phyloP scores from a whole-genome alignment of 1,140 invertebrate genomes.

The Leptestheria dahalacensis region DNA sequence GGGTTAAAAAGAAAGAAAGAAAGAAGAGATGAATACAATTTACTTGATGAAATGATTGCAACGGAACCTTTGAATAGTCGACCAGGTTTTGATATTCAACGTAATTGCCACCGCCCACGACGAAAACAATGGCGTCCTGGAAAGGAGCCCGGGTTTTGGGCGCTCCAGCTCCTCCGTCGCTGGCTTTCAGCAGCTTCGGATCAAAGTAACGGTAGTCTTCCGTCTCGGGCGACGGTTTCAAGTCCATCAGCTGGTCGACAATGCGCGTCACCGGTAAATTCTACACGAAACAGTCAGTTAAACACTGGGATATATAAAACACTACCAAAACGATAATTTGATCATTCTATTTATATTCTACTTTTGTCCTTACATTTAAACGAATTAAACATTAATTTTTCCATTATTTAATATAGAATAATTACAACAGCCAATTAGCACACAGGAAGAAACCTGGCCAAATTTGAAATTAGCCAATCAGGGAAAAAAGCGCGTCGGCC shows the following conservation, averaged over 20 bases:
- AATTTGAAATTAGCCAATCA: no score
- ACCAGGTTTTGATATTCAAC: conserved; percentile 98
- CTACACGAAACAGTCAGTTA: conserved; percentile 31
- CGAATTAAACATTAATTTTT: no score
- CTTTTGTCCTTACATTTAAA: no score
- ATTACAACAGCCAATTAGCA: no score
- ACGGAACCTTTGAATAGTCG: conserved; percentile 73
- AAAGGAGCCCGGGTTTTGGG: conserved; percentile 46
- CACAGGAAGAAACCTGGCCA: no score
- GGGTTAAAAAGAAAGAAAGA: conserved; percentile 37
- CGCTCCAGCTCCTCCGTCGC: conserved; percentile 35
- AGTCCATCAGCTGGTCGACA: conserved; percentile 79
- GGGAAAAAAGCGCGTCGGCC: no score
- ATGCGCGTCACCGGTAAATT: conserved; percentile 83
- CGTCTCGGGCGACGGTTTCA: conserved; percentile 55
- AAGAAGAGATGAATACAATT: conserved; percentile 15
- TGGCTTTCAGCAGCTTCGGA: conserved; percentile 67
- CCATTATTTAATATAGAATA: no score
- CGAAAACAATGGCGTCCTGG: conserved; percentile 85
- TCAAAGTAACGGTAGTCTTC: conserved; percentile 85
- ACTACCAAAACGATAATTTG: neutral
- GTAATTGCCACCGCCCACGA: conserved; percentile 97
- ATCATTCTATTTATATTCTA: no score
- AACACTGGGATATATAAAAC: no score
- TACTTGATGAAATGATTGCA: conserved; percentile 8